Percentiles rank a stretch among this genome's conserved stretches.
phyloP scores from a whole-genome alignment of 2,113 vertebrate species.

The Melanotaenia duboulayi region DNA sequence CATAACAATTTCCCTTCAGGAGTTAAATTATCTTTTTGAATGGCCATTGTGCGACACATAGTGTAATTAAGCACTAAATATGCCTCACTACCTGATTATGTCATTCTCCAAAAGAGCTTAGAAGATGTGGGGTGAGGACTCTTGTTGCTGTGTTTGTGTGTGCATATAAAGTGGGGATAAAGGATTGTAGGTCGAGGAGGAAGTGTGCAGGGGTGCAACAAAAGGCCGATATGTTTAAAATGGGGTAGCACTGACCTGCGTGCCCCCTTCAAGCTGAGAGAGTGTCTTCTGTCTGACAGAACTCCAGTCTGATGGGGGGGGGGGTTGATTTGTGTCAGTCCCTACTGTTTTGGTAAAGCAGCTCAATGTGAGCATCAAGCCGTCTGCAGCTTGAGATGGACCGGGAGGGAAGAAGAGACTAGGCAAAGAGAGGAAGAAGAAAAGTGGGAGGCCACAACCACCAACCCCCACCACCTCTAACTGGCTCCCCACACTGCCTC shows the following conservation, averaged over 20 bases:
- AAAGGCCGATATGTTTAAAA: slow-evolving; percentile 65
- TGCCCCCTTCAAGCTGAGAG: slow-evolving; percentile 74
- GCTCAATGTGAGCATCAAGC: slow-evolving; percentile 66
- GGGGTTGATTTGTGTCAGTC: slow-evolving; percentile 66
- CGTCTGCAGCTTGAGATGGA: slow-evolving; percentile 49
- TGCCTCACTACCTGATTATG: slow-evolving; percentile 79
- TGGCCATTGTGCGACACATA: slow-evolving; percentile 79
- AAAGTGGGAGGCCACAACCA: slow-evolving; percentile 68
- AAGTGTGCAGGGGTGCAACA: slow-evolving; percentile 51
- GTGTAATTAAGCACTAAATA: slow-evolving; percentile 85
- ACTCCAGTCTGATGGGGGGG: slow-evolving; percentile 40
- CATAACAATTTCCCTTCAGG: slow-evolving; percentile 79
- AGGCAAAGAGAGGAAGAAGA: slow-evolving; percentile 55
- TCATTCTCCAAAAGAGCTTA: slow-evolving; percentile 65
- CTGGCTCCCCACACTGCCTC: slow-evolving; percentile 77
- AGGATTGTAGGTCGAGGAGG: slow-evolving; percentile 40
- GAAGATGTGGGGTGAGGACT: slow-evolving; percentile 42
- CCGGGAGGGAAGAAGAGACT: slow-evolving; percentile 56
- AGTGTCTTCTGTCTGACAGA: slow-evolving; percentile 74
- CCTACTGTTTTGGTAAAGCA: slow-evolving; percentile 62
- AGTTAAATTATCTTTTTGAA: slow-evolving; percentile 81
- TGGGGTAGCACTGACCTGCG: slow-evolving; percentile 65
- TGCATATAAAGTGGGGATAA: slow-evolving; percentile 34
- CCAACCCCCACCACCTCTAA: slow-evolving; percentile 82
- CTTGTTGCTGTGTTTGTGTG: slow-evolving; percentile 41